These are phyloP conservation scores for Cossypha caffra DNA, from an alignment of 2,797 vertebrate genomes.

Conservation along the genomic window DNA sequence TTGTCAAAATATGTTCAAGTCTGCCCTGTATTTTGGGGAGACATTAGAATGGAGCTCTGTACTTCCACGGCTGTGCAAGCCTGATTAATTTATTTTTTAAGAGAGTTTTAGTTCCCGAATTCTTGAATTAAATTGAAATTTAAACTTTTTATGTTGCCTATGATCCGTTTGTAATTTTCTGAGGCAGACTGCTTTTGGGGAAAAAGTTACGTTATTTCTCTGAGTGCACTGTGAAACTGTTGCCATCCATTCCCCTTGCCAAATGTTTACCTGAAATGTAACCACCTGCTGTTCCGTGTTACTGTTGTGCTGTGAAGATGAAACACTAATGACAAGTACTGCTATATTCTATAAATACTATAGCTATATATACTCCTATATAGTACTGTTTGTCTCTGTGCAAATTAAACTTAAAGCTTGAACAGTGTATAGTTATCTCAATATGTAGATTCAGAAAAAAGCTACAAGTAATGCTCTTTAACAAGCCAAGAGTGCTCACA, in stretches of 20 bases:
- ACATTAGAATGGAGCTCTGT: background rate
- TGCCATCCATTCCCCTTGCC: background rate
- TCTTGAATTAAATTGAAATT: background rate
- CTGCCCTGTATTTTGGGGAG: background rate
- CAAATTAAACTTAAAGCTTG: background rate
- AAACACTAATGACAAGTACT: background rate
- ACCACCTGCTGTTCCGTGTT: background rate
- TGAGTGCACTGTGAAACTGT: background rate
- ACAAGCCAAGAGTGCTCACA: background rate
- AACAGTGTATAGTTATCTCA: background rate
- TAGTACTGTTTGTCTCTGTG: background rate
- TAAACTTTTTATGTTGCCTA: background rate
- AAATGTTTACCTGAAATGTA: background rate
- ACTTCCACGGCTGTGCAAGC: background rate
- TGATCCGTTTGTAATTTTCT: background rate
- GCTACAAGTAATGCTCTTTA: background rate
- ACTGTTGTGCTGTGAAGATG: background rate
- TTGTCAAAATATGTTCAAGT: background rate
- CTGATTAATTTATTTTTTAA: background rate
- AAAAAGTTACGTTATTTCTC: background rate
- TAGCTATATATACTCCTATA: no score
- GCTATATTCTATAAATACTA: no score
- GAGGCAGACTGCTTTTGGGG: background rate
- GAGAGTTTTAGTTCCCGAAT: background rate
- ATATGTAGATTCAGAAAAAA: background rate